phyloP scores from a whole-genome alignment of 2,888 invertebrate genomes.

The Cremastinae sp. region DNA sequence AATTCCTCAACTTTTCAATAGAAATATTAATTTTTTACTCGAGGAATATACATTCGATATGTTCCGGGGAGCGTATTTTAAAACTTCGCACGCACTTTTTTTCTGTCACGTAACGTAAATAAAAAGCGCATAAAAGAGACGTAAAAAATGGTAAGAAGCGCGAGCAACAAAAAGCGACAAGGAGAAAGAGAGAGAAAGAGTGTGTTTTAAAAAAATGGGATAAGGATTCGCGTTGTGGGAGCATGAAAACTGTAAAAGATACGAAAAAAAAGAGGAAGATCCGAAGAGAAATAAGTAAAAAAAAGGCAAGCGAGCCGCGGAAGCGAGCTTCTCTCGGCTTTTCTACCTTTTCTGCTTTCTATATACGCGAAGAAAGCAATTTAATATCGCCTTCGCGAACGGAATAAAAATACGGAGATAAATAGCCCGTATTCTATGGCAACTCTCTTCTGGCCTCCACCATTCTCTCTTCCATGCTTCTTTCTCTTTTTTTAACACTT shows the following conservation, averaged over 20 bases:
- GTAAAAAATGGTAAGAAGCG: conserved; percentile 31
- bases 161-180: conserved; percentile 47
- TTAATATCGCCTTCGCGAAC: conserved; percentile 75
- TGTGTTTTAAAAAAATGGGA: conserved; percentile 53
- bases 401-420: conserved; percentile 77
- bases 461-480: conserved; percentile 27
- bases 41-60: too few relatives aligned
- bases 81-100: background rate
- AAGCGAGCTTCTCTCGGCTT: conserved; percentile 20
- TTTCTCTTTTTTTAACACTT: conserved; percentile 21
- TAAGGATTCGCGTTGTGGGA: conserved; percentile 32
- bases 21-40: too few relatives aligned
- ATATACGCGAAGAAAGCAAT: conserved; percentile 69
- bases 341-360: background rate
- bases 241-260: conserved; percentile 39
- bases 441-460: conserved; percentile 36
- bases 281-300: background rate
- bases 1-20: too few relatives aligned
- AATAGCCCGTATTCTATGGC: conserved; percentile 70
- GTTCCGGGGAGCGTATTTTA: background rate
- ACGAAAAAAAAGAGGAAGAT: conserved; percentile 21
- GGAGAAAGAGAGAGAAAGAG: conserved; percentile 40
- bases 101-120: conserved; percentile 1
- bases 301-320: conserved; percentile 34
- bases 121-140: conserved; percentile 15